Evolutionary conservation across 1,140 invertebrate species (phyloP), one percentile per base, ranked within the genome.

Genomic region (Atopsyche davidsoni): DNA sequence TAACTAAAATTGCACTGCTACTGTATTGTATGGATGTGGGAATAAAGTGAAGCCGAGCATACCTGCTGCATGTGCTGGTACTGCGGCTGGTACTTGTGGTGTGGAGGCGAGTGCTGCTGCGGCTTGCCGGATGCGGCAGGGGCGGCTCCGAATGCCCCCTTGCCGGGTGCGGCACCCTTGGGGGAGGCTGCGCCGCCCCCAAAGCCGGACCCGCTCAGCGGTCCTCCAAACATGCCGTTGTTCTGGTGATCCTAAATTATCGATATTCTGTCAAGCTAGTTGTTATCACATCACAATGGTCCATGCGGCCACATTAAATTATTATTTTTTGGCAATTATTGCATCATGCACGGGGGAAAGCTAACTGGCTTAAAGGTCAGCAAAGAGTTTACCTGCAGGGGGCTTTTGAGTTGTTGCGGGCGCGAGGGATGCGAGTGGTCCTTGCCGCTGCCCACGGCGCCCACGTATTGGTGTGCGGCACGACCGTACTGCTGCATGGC

Each of bases 81-180:
- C 34, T 43, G 55, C 4, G 50, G 44, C 23, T 58, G 53, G 57
- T 72, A 70, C 57, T 73, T 70, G 60, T 72, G 66, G 32, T 68
- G 70, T 46, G 69, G 71, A 51, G 71, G 69, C 45, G 67, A 69
- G 55, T 71, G 69, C 44, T 57, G 55, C 34, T 46, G 43, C 21
- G 45, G 32, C 13, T 41, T 7, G 14, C 31, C 4, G 35, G 35
- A 7, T 7, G 4, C 13, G 11, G 4, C 35, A 36, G 10, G 7
- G 35, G 4, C 17, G 14, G 13, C 4, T 28, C 36, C 17, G 32
- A 10, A 4, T 13, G 11, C 21, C 16, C 3, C 36, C 18, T 31
- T 45, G 43, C 50, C 40, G 42, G 0, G 34, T 23, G 18, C 39
- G 25, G 3, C 22, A 21, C n/a, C 16, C 47, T 53, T 53, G 17